Conservation (phyloP, 2,113 vertebrate species). For the Bambusicola thoracicus region DNA sequence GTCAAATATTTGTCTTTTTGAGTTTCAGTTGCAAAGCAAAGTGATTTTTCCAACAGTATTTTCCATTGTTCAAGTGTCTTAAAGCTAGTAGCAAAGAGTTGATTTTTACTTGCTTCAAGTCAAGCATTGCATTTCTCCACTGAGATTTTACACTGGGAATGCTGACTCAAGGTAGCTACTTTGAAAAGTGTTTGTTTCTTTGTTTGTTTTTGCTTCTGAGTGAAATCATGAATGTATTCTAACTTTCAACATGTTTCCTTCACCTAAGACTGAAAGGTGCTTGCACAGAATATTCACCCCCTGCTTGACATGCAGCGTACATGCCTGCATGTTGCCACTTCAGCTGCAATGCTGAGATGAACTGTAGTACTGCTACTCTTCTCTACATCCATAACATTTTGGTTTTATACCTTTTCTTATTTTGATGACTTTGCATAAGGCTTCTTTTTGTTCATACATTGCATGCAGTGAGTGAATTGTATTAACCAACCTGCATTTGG, state of each 20-base stretch:
- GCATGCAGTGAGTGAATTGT: neutral
- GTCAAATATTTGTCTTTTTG: slow-evolving; percentile 29
- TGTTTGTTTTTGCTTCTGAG: neutral
- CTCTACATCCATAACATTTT: neutral
- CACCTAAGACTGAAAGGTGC: neutral
- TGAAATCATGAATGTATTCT: neutral
- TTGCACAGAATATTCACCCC: neutral
- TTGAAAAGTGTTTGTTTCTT: neutral
- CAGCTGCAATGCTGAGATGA: neutral
- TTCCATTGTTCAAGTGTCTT: neutral
- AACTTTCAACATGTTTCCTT: neutral
- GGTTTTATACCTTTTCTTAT: neutral
- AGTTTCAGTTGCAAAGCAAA: slow-evolving; percentile 24
- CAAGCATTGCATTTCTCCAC: neutral
- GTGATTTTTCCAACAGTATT: neutral
- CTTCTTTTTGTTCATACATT: neutral
- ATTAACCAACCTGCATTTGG: neutral
- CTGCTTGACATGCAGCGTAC: neutral
- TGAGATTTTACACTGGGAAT: neutral
- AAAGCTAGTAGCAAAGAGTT: neutral
- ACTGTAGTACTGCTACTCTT: neutral
- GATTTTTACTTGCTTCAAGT: neutral
- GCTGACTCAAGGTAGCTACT: neutral
- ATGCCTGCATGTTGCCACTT: neutral
- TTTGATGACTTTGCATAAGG: neutral